Conservation (phyloP, 2,113 vertebrate genomes). For the Platichthys flesus region DNA sequence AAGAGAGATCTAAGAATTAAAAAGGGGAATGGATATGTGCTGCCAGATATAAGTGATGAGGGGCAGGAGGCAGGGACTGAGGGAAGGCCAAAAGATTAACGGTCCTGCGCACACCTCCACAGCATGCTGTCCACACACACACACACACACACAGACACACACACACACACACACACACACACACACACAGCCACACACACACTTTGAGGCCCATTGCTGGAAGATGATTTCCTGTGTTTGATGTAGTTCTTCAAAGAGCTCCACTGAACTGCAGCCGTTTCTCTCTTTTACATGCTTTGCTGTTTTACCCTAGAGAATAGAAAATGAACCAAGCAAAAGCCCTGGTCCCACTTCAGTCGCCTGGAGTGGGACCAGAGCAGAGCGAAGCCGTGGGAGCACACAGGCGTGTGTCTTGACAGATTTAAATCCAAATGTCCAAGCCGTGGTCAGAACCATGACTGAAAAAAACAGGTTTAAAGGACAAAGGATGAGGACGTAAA, state of each 20-base stretch:
- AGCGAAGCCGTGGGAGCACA: not conserved
- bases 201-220: conserved; percentile 58
- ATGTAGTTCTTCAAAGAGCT: conserved; percentile 82
- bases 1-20: conserved; percentile 45
- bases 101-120: conserved; percentile 61
- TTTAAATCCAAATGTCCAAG: not conserved
- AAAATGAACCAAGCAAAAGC: conserved; percentile 64
- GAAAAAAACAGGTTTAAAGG: not conserved
- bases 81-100: conserved; percentile 66
- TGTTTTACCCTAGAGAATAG: conserved; percentile 69
- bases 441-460: not conserved
- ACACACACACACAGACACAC: conserved; percentile 13
- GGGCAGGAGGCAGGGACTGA: conserved; percentile 49
- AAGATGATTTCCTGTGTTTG: conserved; percentile 75
- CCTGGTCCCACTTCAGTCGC: conserved; percentile 47
- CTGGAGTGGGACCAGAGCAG: not conserved
- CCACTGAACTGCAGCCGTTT: conserved; percentile 75
- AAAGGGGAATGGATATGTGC: conserved; percentile 51
- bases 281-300: conserved; percentile 64
- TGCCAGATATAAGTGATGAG: conserved; percentile 43
- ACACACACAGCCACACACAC: conserved; percentile 17
- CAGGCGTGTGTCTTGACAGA: not conserved
- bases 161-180: conserved; percentile 22
- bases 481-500: not conserved
- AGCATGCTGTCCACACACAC: conserved; percentile 24